Base-by-base conservation (phyloP, 2,113 vertebrate species). In the Abramis brama region DNA sequence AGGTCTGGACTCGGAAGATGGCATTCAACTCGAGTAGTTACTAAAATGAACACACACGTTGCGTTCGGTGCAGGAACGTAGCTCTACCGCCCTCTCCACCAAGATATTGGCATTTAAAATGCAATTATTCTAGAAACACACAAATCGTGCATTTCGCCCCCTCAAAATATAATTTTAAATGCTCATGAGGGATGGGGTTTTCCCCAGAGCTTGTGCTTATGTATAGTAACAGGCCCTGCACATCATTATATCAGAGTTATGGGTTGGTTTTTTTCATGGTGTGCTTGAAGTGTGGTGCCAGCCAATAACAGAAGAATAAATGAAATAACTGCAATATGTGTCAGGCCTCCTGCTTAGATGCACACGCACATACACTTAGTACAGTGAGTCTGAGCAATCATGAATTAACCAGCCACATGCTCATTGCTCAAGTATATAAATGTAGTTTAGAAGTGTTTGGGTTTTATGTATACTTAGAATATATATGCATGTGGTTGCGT, bases 291-390 rank as follows among this genome's bases (percentile, higher is more conserved):
- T 68, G 83, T 76, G 7, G 33, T 82, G 87, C 83, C 84, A 85
- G 64, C 27, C 52, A 78, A 78, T 88, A 85, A 88, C 52, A 62
- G 62, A 71, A 79, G 45, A 79, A 79, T 86, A 85, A 66, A 85
- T 79, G 5, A 79, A 88, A 83, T 64, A 74, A 88, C 30, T 81
- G 86, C 57, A 70, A 70, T 80, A 68, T 87, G 77, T 68, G 78
- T 81, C 83, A 57, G 77, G 60, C 33, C 83, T 82, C 83, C 74
- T 82, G 79, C 71, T 55, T 68, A 45, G 47, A 85, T 27, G 15
- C 36, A 47, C 62, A 76, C 21, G 2, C 77, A 43, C 55, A 47
- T 27, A 64, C 70, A n/a, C 68, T 82, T 30, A 70, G 60, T 36
- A 50, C 62, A 50, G 57, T 79, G 64, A 73, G 52, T 64, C 74